Percentiles rank a stretch among this genome's conserved stretches.
These are phyloP conservation scores for Corvus moneduloides DNA, from an alignment of 2,113 vertebrate species.

Conservation along the genomic window DNA sequence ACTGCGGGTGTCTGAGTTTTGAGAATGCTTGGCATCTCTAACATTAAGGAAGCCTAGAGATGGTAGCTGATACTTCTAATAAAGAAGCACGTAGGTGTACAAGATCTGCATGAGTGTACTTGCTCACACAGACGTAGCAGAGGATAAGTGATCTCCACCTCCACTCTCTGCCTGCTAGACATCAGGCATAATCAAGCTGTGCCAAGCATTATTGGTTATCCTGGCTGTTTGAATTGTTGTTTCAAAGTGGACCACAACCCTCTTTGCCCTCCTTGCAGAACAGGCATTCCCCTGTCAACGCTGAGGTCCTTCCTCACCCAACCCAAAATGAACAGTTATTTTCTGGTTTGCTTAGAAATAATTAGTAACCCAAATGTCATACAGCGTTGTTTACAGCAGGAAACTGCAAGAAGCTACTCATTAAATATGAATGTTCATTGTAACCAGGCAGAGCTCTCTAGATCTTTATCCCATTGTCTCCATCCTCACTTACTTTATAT, in stretches of 20 bases:
- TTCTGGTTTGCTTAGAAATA: neutral
- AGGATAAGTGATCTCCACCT: neutral
- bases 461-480: neutral
- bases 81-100: neutral
- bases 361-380: neutral
- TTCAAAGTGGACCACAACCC: neutral
- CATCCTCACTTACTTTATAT: neutral
- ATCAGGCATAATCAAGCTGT: neutral
- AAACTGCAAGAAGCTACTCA: neutral
- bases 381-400: neutral
- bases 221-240: neutral
- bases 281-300: neutral
- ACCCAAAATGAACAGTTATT: neutral
- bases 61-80: neutral
- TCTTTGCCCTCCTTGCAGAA: neutral
- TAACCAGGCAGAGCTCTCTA: neutral
- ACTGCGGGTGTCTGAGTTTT: neutral
- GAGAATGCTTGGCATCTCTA: neutral
- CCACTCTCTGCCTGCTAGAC: neutral
- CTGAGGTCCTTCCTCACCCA: neutral
- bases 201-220: neutral
- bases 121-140: accelerated
- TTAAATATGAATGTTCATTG: neutral
- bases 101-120: neutral
- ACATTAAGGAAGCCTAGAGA: neutral